These are phyloP conservation scores for Sebastes oblongus DNA, from an alignment of 2,797 vertebrate genomes.

Conservation along the genomic window DNA sequence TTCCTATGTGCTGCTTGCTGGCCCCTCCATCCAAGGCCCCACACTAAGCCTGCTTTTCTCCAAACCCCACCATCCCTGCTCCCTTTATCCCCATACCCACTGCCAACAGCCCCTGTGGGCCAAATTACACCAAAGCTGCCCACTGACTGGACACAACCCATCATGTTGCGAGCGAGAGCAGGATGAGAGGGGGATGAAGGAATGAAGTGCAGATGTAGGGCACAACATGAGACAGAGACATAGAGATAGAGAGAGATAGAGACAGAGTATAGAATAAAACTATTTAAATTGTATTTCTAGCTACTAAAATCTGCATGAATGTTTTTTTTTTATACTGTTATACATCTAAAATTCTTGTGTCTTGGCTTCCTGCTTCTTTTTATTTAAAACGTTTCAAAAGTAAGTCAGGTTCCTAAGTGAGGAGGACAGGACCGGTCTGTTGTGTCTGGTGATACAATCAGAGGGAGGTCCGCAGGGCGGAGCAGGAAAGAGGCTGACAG, in stretches of 20 bases:
- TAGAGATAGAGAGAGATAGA: background rate
- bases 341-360: background rate
- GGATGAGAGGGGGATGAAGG: conserved; percentile 50
- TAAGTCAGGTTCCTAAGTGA: background rate
- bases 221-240: background rate
- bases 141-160: conserved; percentile 73
- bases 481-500: conserved; percentile 49
- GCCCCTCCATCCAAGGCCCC: conserved; percentile 72
- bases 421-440: conserved; percentile 3
- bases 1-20: conserved; percentile 76
- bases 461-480: conserved; percentile 28
- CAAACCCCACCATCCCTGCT: conserved; percentile 66
- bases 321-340: background rate
- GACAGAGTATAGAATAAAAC: background rate
- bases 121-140: conserved; percentile 76
- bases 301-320: background rate
- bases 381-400: too few species aligned
- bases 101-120: conserved; percentile 72
- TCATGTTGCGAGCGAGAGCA: conserved; percentile 55
- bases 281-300: background rate
- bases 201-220: conserved; percentile 33
- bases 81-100: conserved; percentile 73
- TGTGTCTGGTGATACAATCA: conserved; percentile 10
- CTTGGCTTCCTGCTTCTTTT: too few species aligned
- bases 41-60: conserved; percentile 78